Evolutionary conservation across 1,140 invertebrate species (phyloP), one percentile per base, ranked within the genome.

Genomic region (Tachypleus tridentatus): DNA sequence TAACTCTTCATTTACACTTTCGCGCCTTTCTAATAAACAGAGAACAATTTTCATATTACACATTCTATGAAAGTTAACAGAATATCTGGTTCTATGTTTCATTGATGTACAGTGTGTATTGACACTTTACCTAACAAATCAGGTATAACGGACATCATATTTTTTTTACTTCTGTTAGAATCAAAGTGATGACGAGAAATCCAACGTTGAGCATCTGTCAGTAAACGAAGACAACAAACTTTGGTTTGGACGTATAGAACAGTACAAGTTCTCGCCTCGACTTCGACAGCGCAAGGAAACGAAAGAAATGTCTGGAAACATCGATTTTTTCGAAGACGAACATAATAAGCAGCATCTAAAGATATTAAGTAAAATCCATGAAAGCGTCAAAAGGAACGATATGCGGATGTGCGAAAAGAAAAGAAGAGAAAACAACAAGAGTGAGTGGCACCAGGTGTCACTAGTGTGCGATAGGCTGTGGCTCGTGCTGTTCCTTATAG

Each of bases 371-470:
- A 71, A 77, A 65, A 75, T 76, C 57, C 61, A 73, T 7, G 68
- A 74, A 66, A 75, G 70, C 54, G 70, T 68, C 53, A 62, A 79
- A 5, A 74, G 80, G 7, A 75, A 81, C 54, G 80, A 83, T 67
- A 75, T 79, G 69, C 71, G 83, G 50, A 66, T 82, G 29, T 76
- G 76, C 5, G 81, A 84, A 61, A 80, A 82, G 67, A 82, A 84
- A 68, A 70, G 77, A 51, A 70, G 78, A 60, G 82, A 84, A 65
- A 74, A 74, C 56, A 77, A 80, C 63, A 78, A 78, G 64, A 69
- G 79, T 49, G 83, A 84, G 68, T 83, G 82, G 82, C 69, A 79
- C 51, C 73, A 77, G 57, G 73, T 83, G n/a, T 82, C 82, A 29
- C 74, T 80, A 70, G 76, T 77, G 58, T 75, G 83, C 5, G 82